Percentiles rank a stretch among this genome's conserved stretches.
These are phyloP conservation scores for Apamea crenata DNA, from an alignment of 2,888 invertebrate genomes.

Conservation along the genomic window DNA sequence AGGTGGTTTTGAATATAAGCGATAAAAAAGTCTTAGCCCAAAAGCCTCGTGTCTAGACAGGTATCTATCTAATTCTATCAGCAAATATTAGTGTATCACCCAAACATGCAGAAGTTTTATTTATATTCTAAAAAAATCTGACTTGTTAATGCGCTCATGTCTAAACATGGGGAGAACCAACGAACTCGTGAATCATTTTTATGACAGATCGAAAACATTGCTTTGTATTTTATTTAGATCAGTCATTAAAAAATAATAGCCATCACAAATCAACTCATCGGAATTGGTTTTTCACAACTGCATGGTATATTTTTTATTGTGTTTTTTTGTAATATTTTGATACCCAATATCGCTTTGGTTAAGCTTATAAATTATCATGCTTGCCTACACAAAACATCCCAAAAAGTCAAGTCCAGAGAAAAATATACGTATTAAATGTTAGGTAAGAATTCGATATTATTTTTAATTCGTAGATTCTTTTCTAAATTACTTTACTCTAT, in stretches of 20 bases:
- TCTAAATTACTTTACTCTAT: not conserved
- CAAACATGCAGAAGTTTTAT: constrained; percentile 18
- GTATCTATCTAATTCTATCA: constrained; percentile 12
- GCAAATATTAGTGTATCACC: constrained; percentile 22
- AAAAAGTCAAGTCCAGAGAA: not conserved
- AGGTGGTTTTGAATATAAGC: not conserved
- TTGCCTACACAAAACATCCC: not conserved
- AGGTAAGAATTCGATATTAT: not conserved
- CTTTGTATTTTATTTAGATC: constrained; percentile 30
- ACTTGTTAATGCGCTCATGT: constrained; percentile 10
- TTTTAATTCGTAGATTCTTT: no score
- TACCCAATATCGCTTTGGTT: not conserved
- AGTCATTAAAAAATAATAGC: constrained; percentile 25
- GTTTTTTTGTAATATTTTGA: not conserved
- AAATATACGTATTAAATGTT: not conserved
- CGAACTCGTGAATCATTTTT: constrained; percentile 37
- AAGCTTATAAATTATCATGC: constrained; percentile 3
- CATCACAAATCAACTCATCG: constrained; percentile 45
- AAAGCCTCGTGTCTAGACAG: not conserved
- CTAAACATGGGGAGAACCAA: constrained; percentile 34
- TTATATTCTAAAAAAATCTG: constrained; percentile 9
- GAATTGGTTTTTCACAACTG: constrained; percentile 24
- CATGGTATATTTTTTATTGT: not conserved
- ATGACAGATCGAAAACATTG: constrained; percentile 25
- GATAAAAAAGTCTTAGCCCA: not conserved